A percentile compares a stretch with the other conserved stretches of the same genome.
Conservation (phyloP, 1,140 invertebrate genomes). For the Wasmannia auropunctata region DNA sequence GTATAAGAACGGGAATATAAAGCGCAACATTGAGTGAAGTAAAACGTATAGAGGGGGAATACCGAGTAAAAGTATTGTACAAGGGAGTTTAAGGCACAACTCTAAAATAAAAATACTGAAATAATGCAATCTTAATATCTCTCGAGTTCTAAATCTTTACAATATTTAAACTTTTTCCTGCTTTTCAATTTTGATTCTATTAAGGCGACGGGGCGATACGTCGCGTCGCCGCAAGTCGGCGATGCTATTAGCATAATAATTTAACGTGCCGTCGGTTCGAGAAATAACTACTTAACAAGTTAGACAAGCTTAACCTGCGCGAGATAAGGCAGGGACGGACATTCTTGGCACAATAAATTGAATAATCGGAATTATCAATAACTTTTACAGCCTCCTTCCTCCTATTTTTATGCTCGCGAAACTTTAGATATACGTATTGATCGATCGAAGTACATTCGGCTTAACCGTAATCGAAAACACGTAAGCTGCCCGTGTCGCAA, state of each 20-base stretch:
- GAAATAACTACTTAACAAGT: slow-evolving; percentile 60
- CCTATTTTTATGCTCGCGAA: background rate
- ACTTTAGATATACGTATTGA: slow-evolving; percentile 2
- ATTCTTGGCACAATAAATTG: slow-evolving; percentile 49
- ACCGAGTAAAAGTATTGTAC: too few species aligned
- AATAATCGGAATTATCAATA: slow-evolving; percentile 46
- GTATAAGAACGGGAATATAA: background rate
- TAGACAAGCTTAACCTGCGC: slow-evolving; percentile 54
- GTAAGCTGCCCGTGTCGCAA: background rate
- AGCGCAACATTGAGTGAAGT: too few species aligned
- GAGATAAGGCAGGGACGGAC: slow-evolving; percentile 52
- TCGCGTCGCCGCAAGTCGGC: slow-evolving; percentile 31
- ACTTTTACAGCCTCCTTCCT: background rate
- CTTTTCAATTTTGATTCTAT: slow-evolving; percentile 54
- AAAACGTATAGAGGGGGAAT: too few species aligned
- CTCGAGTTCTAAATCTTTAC: background rate
- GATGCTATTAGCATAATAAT: slow-evolving; percentile 59
- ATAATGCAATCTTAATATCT: slow-evolving; percentile 27
- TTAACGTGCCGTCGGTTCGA: slow-evolving; percentile 60
- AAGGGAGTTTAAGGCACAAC: background rate
- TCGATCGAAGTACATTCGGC: slow-evolving; percentile 2
- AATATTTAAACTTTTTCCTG: slow-evolving; percentile 20
- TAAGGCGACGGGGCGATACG: slow-evolving; percentile 39
- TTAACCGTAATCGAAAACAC: background rate
- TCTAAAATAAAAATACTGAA: background rate